Conservation (phyloP, 2,797 vertebrate species). For the Huso huso region DNA sequence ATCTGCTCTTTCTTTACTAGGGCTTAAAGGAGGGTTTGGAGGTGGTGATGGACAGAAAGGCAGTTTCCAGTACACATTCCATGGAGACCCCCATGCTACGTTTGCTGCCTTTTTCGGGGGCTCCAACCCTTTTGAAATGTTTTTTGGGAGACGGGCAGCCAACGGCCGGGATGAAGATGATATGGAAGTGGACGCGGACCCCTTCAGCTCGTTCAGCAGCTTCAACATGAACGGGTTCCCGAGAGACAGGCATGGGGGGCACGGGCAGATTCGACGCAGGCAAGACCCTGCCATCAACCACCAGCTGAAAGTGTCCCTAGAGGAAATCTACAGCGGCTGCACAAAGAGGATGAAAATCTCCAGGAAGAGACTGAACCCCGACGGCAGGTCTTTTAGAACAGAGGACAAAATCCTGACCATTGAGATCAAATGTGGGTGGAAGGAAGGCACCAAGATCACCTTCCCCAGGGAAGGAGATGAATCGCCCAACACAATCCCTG, state of each 20-base stretch:
- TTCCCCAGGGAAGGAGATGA: constrained; percentile 95
- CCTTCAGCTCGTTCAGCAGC: constrained; percentile 80
- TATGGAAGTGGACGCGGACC: constrained; percentile 89
- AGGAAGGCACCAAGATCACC: constrained; percentile 97
- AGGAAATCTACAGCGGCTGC: constrained; percentile 92
- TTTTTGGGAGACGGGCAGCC: constrained; percentile 88
- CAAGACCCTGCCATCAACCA: constrained; percentile 94
- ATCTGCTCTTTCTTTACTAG: constrained; percentile 43
- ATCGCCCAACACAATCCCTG: constrained; percentile 82
- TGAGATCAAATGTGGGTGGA: constrained; percentile 97
- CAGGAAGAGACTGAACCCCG: constrained; percentile 84
- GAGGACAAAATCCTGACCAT: constrained; percentile 98
- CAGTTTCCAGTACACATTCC: constrained; percentile 92
- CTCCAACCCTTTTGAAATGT: constrained; percentile 90
- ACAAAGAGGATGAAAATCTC: constrained; percentile 98
- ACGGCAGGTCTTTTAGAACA: constrained; percentile 80
- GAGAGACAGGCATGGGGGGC: constrained; percentile 79
- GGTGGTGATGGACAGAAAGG: constrained; percentile 79
- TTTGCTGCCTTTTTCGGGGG: constrained; percentile 98
- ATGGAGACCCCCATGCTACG: constrained; percentile 95
- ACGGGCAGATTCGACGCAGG: constrained; percentile 73
- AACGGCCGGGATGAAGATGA: constrained; percentile 88
- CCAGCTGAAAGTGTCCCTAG: constrained; percentile 87
- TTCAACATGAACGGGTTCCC: constrained; percentile 94
- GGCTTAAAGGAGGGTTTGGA: constrained; percentile 87